Conservation (phyloP, 2,888 invertebrate species). For the Pollenia angustigena region DNA sequence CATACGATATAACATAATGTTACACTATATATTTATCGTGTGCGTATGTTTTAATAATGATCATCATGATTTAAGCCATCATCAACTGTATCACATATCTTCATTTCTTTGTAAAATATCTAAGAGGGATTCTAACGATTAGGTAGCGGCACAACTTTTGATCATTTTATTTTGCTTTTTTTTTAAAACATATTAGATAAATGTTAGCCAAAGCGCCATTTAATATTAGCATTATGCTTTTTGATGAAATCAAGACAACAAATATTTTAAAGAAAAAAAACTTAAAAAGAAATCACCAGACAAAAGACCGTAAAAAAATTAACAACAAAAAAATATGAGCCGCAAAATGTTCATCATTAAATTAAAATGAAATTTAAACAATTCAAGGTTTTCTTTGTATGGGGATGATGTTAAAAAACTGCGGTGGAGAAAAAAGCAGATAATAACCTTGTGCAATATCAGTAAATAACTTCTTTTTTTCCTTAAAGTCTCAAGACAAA, state of each 20-base stretch:
- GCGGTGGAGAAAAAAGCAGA: neutral
- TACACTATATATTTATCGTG: neutral
- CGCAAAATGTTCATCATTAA: slow-evolving; percentile 70
- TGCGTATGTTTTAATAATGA: neutral
- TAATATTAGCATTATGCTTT: slow-evolving; percentile 58
- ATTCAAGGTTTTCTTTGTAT: slow-evolving; percentile 72
- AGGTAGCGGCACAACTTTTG: slow-evolving; percentile 68
- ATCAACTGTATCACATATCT: slow-evolving; percentile 66
- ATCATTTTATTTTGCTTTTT: slow-evolving; percentile 44
- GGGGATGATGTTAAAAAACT: slow-evolving; percentile 34
- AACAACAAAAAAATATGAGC: slow-evolving; percentile 36
- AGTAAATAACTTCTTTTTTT: neutral
- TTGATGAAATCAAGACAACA: slow-evolving; percentile 65
- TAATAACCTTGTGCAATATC: slow-evolving; percentile 36
- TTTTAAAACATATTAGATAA: slow-evolving; percentile 42
- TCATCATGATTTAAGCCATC: slow-evolving; percentile 35
- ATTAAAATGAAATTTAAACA: slow-evolving; percentile 71
- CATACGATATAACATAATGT: too few species aligned
- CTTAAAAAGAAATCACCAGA: slow-evolving; percentile 46
- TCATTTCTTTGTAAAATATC: slow-evolving; percentile 49
- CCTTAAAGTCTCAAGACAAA: slow-evolving; percentile 46
- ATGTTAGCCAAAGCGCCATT: slow-evolving; percentile 65
- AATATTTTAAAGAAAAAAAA: neutral
- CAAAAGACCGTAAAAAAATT: slow-evolving; percentile 2
- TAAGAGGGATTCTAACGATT: slow-evolving; percentile 47